A percentile compares a stretch with the other conserved stretches of the same genome.
phyloP scores from a whole-genome alignment of 1,140 invertebrate genomes.

The Tetragonula clypearis region DNA sequence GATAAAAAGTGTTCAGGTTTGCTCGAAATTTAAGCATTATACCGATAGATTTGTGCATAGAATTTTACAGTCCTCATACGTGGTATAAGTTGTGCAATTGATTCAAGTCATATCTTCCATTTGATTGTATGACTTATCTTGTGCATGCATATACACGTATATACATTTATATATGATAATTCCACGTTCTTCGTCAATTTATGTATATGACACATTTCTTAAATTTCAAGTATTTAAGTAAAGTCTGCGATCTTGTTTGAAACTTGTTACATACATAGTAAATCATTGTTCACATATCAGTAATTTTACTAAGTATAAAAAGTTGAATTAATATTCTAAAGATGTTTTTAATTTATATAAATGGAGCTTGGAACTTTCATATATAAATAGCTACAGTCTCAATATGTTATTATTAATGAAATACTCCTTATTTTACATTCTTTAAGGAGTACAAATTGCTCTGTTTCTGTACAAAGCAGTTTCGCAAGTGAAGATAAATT shows the following conservation, averaged over 20 bases:
- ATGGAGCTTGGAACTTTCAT: slow-evolving; percentile 4
- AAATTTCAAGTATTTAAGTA: slow-evolving; percentile 27
- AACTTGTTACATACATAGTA: background rate
- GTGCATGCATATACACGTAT: background rate
- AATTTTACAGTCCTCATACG: slow-evolving; percentile 29
- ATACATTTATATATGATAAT: slow-evolving; percentile 39
- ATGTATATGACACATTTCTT: background rate
- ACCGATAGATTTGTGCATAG: slow-evolving; percentile 49
- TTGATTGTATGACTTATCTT: background rate
- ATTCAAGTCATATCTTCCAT: background rate
- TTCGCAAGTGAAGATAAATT: slow-evolving; percentile 39
- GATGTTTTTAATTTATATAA: background rate
- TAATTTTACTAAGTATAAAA: background rate
- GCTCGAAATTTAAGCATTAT: slow-evolving; percentile 37
- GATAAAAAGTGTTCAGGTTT: slow-evolving; percentile 42
- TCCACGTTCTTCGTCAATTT: background rate
- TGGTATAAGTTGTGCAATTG: background rate
- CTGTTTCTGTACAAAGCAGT: slow-evolving; percentile 44
- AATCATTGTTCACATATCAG: slow-evolving; percentile 7
- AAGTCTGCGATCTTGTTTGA: slow-evolving; percentile 32
- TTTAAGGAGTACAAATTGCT: slow-evolving; percentile 9
- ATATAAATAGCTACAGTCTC: slow-evolving; percentile 29
- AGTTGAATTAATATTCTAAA: background rate
- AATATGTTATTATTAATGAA: background rate
- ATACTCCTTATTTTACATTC: slow-evolving; percentile 17